Base-by-base conservation (phyloP, 1,140 invertebrate species). In the Drosophila fuyamai region DNA sequence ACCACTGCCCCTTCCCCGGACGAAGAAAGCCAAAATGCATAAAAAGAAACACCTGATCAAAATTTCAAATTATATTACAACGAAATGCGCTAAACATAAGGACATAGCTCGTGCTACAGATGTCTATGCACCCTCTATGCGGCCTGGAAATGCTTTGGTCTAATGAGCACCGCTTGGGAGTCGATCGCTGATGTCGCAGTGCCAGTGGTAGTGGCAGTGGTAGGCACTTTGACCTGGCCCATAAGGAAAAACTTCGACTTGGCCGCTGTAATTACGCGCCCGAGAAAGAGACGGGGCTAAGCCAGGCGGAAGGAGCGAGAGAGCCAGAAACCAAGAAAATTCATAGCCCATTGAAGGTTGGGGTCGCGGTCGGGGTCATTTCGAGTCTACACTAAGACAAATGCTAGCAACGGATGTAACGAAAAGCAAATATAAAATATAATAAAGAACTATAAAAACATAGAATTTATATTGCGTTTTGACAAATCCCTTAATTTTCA, bases 11-110 rank as follows among this genome's bases (percentile, higher is more conserved):
- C 54, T 40, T 35, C 56, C 51, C 44, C 38, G 40, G 38, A 35
- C 53, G 36, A 79, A 86, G 82, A 79, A 88, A 88, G 82, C 79
- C 83, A 79, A 65, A 57, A 72, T 65, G 65, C 58, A 75, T 54
- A 68, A 83, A 86, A 72, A 65, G 63, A 86, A 89, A 88, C 83
- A 88, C 83, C 83, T 88, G 83, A 88, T 88, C 83, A 88, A 88
- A 83, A 88, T 88, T 88, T 88, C 84, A 88, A 88, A 88, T 88
- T 89, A 88, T 89, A 88, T 80, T 88, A 86, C 83, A 75, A 63
- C 80, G 80, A 88, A 86, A 76, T 86, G 70, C 41, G 51, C 79
- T 65, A 79, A 88, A 60, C 83, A 86, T 67, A 89, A 88, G 84
- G 84, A 88, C 83, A 88, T 76, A 85, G 81, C 81, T 88, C 83